Evolutionary conservation across 2,888 invertebrate genomes (phyloP).

Genomic region (Carterocephalus palaemon): DNA sequence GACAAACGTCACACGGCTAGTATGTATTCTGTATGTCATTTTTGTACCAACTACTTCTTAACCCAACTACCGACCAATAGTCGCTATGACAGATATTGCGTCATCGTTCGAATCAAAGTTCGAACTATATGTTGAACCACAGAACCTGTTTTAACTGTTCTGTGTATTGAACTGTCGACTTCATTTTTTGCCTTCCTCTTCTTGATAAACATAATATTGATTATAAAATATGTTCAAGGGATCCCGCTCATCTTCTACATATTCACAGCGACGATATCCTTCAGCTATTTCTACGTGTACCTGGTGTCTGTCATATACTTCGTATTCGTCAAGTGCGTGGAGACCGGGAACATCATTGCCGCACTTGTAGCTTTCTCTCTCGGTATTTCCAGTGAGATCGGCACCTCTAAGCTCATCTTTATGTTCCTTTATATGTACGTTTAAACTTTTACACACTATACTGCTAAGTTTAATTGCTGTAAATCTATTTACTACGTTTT

Average conservation of each 20-base stretch:
- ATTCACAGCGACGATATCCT: constrained; percentile 28
- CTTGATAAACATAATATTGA: constrained; percentile 20
- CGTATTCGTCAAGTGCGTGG: constrained; percentile 38
- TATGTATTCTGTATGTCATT: neutral
- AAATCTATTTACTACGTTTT: too few species aligned
- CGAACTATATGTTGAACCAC: too few species aligned
- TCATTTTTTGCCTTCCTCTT: too few species aligned
- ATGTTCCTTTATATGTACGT: constrained; percentile 44
- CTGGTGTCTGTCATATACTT: constrained; percentile 47
- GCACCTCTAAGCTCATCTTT: constrained; percentile 42
- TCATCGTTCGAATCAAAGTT: too few species aligned
- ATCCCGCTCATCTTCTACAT: constrained; percentile 43
- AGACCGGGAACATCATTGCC: constrained; percentile 40
- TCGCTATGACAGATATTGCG: too few species aligned
- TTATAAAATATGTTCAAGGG: constrained; percentile 34
- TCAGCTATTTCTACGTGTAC: constrained; percentile 46
- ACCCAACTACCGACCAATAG: too few species aligned
- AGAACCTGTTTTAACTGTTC: too few species aligned
- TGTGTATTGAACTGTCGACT: too few species aligned
- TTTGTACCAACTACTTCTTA: too few species aligned
- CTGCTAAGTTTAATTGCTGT: too few species aligned
- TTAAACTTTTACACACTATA: too few species aligned
- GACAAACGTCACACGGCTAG: constrained; percentile 35
- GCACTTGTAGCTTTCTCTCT: constrained; percentile 45
- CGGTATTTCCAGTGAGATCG: constrained; percentile 43